Percentiles rank a stretch among this genome's conserved stretches.
Evolutionary conservation across 1,140 invertebrate genomes (phyloP).

Genomic region (Papilio machaon): DNA sequence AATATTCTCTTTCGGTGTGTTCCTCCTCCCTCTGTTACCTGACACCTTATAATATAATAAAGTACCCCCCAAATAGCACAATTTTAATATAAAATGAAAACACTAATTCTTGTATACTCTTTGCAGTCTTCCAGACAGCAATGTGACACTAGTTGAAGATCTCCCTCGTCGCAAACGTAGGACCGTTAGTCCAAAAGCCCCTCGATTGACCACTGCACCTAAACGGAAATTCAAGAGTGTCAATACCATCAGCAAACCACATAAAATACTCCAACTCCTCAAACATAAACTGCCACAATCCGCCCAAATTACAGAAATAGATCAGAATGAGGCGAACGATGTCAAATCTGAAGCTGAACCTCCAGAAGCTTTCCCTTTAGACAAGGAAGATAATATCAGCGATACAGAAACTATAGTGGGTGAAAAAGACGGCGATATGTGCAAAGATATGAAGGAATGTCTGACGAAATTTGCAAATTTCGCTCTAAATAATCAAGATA

Average conservation of each 20-base stretch:
- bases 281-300: slow-evolving; percentile 59
- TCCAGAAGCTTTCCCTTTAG: slow-evolving; percentile 69
- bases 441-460: slow-evolving; percentile 75
- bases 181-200: slow-evolving; percentile 59
- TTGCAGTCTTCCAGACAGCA: slow-evolving; percentile 65
- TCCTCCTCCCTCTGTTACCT: too few species aligned
- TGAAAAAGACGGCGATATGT: slow-evolving; percentile 66
- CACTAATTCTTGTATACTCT: slow-evolving; percentile 15
- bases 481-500: slow-evolving; percentile 54
- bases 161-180: slow-evolving; percentile 64
- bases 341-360: slow-evolving; percentile 62
- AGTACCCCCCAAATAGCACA: background rate
- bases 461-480: slow-evolving; percentile 73
- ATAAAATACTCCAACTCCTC: slow-evolving; percentile 73
- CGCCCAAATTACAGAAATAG: slow-evolving; percentile 51
- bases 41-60: too few species aligned
- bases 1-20: too few species aligned
- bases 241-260: slow-evolving; percentile 57
- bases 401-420: slow-evolving; percentile 75
- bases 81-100: background rate
- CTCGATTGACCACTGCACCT: slow-evolving; percentile 59
- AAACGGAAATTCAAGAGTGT: slow-evolving; percentile 68
- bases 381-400: slow-evolving; percentile 66
- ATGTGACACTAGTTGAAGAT: slow-evolving; percentile 66
- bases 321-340: slow-evolving; percentile 46